Evolutionary conservation across 1,140 invertebrate species (phyloP), one percentile per base, ranked within the genome.

Genomic region (Lepidurus apus): DNA sequence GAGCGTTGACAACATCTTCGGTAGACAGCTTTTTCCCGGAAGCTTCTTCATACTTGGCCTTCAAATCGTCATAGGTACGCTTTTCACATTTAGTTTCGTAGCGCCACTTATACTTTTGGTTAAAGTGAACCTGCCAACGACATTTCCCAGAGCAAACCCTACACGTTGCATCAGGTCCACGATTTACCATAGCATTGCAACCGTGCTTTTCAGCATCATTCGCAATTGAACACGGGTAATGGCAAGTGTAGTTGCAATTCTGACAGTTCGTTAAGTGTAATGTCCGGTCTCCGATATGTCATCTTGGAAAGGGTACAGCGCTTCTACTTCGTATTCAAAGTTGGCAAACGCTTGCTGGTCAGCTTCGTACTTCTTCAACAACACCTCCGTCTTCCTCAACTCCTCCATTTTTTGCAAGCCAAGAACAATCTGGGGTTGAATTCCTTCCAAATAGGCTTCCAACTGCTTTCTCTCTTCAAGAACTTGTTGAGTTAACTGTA

Each of bases 381-480:
- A 26, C 7, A 26, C 1, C 73, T 74, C 42, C 6, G 73, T 74
- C 8, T 74, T 74, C 0, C 8, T 9, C 73, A 74, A 9, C n/a
- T 74, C 7, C 2, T 74, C 73, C n/a, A 74, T 10, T 5, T 74
- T 11, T 24, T 24, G 9, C 73, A 74, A 74, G n/a, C n/a, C 73
- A 26, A 26, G 0, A 1, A 1, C 26, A 26, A 26, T 26, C 26
- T 26, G 73, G 3, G 73, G 73, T n/a, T 74, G 73, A 17, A 74
- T 21, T 74, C 73, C 73, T 21, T 74, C n/a, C 73, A 74, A 21
- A 9, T 21, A 26, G 73, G 73, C 7, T 74, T 74, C 73, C 73
- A 74, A 7, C 42, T 9, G 73, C 73, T 74, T 74, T 34, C 73
- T 8, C 73, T 74, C 73, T 8, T n/a, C 73, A 10, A 74, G 17